These are phyloP conservation scores for Idaea aversata DNA, from an alignment of 2,888 invertebrate species.

Conservation along the genomic window DNA sequence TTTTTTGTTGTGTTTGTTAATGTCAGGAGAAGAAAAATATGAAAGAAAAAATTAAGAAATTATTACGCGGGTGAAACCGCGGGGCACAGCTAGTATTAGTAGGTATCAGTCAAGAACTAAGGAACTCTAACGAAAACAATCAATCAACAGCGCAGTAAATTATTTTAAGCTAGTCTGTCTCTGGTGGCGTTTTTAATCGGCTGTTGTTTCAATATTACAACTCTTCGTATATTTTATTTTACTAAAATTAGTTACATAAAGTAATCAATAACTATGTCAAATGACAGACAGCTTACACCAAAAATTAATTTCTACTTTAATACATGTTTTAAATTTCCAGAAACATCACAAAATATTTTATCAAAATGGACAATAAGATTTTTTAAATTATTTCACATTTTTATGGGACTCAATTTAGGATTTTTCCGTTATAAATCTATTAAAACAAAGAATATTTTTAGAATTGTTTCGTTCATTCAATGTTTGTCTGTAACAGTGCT, in stretches of 20 bases:
- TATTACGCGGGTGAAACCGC: too few species aligned
- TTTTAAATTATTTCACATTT: neutral
- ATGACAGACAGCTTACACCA: neutral
- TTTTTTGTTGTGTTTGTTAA: too few species aligned
- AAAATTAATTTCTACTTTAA: neutral
- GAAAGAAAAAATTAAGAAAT: too few species aligned
- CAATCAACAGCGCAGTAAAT: neutral
- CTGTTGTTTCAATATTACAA: neutral
- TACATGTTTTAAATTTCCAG: neutral
- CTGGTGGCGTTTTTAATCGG: neutral
- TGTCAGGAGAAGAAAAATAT: too few species aligned
- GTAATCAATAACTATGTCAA: neutral
- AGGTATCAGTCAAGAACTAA: too few species aligned
- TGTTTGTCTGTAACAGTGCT: neutral
- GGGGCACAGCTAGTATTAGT: too few species aligned
- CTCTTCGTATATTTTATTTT: neutral
- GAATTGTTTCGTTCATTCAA: neutral
- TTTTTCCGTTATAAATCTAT: constrained; percentile 1
- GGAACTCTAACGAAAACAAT: too few species aligned
- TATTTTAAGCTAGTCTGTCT: neutral
- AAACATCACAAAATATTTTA: neutral
- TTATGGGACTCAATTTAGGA: neutral
- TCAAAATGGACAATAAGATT: neutral
- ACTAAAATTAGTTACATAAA: neutral
- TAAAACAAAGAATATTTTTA: neutral